Evolutionary conservation across 1,140 invertebrate species (phyloP).

Genomic region (Diprion similis): DNA sequence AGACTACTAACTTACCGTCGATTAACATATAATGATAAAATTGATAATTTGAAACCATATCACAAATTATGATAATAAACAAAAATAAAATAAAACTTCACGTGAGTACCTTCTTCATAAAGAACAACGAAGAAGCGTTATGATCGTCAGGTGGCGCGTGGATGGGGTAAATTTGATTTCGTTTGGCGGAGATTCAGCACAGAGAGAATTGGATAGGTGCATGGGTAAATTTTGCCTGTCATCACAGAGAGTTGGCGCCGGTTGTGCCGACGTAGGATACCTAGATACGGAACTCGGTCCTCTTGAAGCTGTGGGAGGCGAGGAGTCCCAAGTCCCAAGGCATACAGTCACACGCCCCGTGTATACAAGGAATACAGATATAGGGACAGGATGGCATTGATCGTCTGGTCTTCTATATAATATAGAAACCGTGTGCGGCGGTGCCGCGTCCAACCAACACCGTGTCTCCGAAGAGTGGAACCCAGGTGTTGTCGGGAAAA

Average conservation of each 20-base stretch:
- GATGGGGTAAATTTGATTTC: no score
- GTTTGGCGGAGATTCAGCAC: not conserved
- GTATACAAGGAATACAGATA: not conserved
- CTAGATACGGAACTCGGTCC: not conserved
- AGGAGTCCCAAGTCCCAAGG: not conserved
- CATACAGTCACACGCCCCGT: not conserved
- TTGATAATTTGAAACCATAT: no score
- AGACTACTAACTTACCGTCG: no score
- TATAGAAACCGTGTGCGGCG: not conserved
- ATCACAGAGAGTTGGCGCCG: not conserved
- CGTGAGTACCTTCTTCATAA: no score
- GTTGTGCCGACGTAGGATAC: no score
- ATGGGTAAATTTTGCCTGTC: not conserved
- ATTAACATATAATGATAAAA: no score
- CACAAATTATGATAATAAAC: no score
- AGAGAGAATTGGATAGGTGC: not conserved
- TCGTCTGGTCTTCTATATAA: not conserved
- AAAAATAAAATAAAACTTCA: no score
- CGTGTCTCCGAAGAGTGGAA: not conserved
- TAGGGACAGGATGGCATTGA: not conserved
- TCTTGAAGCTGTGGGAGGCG: not conserved
- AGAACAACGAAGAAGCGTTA: no score
- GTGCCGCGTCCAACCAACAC: not conserved
- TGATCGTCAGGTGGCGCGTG: no score
- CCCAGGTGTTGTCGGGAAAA: not conserved